Evolutionary conservation across 2,113 vertebrate species (phyloP).

Genomic region (Acrocephalus arundinaceus): DNA sequence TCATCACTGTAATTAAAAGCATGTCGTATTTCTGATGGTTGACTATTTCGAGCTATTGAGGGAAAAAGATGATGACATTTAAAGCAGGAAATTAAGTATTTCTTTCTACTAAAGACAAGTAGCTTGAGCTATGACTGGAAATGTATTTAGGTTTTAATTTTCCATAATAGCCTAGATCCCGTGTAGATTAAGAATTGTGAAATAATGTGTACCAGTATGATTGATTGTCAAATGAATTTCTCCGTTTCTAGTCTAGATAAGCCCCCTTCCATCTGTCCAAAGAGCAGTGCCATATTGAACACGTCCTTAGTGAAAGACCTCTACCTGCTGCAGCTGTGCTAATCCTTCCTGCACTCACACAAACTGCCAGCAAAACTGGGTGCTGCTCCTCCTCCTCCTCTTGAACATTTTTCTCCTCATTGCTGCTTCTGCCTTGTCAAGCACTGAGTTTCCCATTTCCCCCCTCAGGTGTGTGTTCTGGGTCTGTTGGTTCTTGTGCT

Average conservation of each 20-base stretch:
- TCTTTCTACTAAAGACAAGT: not conserved
- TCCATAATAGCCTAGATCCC: not conserved
- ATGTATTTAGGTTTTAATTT: slow-evolving; percentile 30
- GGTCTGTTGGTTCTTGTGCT: not conserved
- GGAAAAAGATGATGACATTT: not conserved
- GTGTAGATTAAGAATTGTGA: not conserved
- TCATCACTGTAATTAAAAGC: not conserved
- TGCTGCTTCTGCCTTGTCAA: not conserved
- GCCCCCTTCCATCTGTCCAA: slow-evolving; percentile 8
- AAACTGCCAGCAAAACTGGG: not conserved
- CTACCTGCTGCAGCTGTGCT: not conserved
- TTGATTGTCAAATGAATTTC: not conserved
- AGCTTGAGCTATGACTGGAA: not conserved
- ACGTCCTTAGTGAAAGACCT: not conserved
- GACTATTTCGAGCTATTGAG: not conserved
- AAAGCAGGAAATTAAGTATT: not conserved
- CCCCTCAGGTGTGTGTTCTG: not conserved
- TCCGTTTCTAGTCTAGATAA: not conserved
- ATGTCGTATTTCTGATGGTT: not conserved
- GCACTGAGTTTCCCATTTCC: not conserved
- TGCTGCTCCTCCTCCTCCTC: not conserved
- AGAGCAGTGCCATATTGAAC: not conserved
- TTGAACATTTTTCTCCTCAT: not conserved
- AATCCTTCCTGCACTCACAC: not conserved
- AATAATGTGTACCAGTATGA: not conserved